phyloP scores from a whole-genome alignment of 2,888 invertebrate species.

The Malthinus seriepunctatus region DNA sequence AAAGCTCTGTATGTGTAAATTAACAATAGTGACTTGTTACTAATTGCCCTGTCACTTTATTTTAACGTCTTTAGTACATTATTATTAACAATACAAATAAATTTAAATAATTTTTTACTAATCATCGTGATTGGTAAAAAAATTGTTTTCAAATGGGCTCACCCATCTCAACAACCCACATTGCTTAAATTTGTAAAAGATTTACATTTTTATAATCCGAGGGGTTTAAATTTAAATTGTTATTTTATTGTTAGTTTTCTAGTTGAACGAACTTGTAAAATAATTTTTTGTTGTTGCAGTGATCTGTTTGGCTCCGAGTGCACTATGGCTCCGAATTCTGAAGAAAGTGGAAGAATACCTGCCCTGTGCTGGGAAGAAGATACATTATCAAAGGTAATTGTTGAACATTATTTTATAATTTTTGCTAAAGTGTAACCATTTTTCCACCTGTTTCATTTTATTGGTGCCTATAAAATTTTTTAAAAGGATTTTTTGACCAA shows the following conservation, averaged over 20 bases:
- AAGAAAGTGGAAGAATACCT: slow-evolving; percentile 43
- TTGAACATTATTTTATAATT: no score
- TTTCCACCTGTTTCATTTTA: background rate
- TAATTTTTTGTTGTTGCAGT: slow-evolving; percentile 47
- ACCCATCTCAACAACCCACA: background rate
- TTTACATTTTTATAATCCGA: background rate
- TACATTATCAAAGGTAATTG: slow-evolving; percentile 46
- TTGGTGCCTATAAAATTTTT: no score
- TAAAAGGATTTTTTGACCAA: no score
- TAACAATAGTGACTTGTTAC: no score
- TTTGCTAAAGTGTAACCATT: no score
- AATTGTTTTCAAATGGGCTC: background rate
- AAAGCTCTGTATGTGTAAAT: no score
- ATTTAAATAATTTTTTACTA: no score
- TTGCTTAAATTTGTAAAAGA: background rate
- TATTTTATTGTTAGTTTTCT: background rate
- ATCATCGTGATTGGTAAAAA: background rate
- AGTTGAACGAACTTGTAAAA: background rate
- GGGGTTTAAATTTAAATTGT: background rate
- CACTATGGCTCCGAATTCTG: slow-evolving; percentile 59
- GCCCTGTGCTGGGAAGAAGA: slow-evolving; percentile 47
- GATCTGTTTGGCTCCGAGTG: slow-evolving; percentile 54
- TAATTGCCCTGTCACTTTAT: no score
- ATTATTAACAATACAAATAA: no score
- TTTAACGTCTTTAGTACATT: no score